A percentile compares a stretch with the other conserved stretches of the same genome.
Conservation (phyloP, 2,113 vertebrate species). For the Hippocampus abdominalis region DNA sequence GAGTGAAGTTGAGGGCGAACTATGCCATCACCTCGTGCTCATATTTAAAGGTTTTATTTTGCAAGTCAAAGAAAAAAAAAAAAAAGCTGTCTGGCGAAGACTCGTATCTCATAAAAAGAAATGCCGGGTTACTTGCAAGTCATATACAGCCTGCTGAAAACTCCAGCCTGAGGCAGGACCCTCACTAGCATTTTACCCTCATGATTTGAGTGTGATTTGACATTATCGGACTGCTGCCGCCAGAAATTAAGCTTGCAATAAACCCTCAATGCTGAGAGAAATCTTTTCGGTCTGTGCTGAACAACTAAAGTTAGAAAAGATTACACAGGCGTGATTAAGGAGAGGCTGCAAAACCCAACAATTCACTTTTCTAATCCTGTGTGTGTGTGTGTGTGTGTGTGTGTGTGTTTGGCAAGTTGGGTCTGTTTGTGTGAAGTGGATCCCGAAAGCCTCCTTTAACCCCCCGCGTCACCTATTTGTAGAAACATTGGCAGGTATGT, state of each 20-base stretch:
- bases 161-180: not conserved
- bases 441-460: conserved; percentile 4
- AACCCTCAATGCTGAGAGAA: conserved; percentile 13
- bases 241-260: conserved; percentile 27
- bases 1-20: too few species aligned
- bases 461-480: not conserved
- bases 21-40: not conserved
- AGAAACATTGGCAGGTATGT: not conserved
- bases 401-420: not conserved
- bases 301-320: conserved; percentile 20
- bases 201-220: conserved; percentile 41
- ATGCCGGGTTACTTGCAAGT: not conserved
- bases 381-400: not conserved
- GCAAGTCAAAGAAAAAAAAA: not conserved
- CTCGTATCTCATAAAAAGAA: not conserved
- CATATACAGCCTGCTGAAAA: conserved; percentile 2
- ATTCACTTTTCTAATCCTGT: conserved; percentile 16
- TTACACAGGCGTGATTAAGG: conserved; percentile 12
- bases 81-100: not conserved
- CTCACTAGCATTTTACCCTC: conserved; percentile 31
- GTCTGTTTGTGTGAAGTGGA: not conserved
- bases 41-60: not conserved
- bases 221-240: conserved; percentile 28
- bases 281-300: conserved; percentile 16
- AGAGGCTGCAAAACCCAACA: conserved; percentile 14